phyloP scores from a whole-genome alignment of 2,888 invertebrate genomes.

The Rapana venosa region DNA sequence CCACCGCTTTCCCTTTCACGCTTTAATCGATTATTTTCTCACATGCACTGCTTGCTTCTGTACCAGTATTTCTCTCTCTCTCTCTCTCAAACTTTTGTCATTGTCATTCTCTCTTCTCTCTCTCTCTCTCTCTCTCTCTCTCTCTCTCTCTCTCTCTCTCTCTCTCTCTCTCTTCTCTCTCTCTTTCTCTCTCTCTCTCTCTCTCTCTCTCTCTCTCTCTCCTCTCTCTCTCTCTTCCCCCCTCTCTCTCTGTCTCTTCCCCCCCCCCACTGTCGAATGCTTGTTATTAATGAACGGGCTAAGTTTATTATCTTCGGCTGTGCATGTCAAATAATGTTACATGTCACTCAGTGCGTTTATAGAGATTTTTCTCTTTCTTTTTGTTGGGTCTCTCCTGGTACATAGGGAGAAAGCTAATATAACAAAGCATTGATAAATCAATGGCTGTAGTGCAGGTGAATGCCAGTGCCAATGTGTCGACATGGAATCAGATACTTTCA shows the following conservation, averaged over 20 bases:
- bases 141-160: conserved; percentile 21
- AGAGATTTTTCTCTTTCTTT: too few species aligned
- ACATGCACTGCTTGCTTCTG: not conserved
- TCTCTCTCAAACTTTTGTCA: not conserved
- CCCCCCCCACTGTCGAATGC: not conserved
- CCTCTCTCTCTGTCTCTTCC: not conserved
- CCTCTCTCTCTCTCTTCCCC: not conserved
- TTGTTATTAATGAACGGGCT: too few species aligned
- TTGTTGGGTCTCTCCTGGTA: too few species aligned
- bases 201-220: too few species aligned
- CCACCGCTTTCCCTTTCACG: not conserved
- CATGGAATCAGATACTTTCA: too few species aligned
- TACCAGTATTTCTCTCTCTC: not conserved
- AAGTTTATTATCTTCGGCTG: too few species aligned
- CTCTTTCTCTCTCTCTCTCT: not conserved
- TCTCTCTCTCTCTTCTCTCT: conserved; percentile 9
- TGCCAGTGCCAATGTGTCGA: too few species aligned
- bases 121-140: conserved; percentile 24
- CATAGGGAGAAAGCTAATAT: too few species aligned
- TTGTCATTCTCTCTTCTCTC: not conserved
- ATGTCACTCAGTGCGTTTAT: too few species aligned
- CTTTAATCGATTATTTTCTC: not conserved
- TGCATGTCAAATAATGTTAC: too few species aligned
- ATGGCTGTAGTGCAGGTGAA: too few species aligned
- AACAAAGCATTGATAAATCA: too few species aligned